A percentile compares a stretch with the other conserved stretches of the same genome.
Evolutionary conservation across 2,797 vertebrate genomes (phyloP).

Genomic region (Hydrophis major): DNA sequence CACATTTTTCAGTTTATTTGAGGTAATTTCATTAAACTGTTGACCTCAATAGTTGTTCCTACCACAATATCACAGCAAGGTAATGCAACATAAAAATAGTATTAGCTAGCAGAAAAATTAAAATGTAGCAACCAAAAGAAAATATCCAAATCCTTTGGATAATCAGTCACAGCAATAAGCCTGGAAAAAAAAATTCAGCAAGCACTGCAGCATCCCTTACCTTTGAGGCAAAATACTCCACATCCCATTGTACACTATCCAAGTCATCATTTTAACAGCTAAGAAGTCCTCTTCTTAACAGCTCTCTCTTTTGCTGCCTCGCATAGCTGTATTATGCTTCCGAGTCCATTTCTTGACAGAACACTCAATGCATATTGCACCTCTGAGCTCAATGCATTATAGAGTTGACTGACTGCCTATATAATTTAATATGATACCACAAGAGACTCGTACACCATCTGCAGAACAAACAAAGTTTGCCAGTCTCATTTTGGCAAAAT

Average conservation of each 20-base stretch:
- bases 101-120: constrained; percentile 4
- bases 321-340: constrained; percentile 52
- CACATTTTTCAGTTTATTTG: constrained; percentile 7
- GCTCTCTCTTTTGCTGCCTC: constrained; percentile 45
- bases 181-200: background rate
- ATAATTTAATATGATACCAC: constrained; percentile 87
- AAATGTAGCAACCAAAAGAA: constrained; percentile 29
- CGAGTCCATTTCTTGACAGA: constrained; percentile 55
- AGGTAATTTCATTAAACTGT: background rate
- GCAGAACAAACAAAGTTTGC: constrained; percentile 79
- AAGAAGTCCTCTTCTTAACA: constrained; percentile 40
- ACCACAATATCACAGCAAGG: background rate
- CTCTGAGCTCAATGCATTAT: constrained; percentile 63
- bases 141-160: constrained; percentile 15
- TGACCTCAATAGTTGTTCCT: background rate
- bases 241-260: constrained; percentile 80
- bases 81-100: constrained; percentile 7
- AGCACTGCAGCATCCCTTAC: constrained; percentile 67
- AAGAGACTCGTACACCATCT: constrained; percentile 74
- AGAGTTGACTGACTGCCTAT: constrained; percentile 72
- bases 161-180: constrained; percentile 24
- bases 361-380: constrained; percentile 63
- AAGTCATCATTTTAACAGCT: constrained; percentile 71
- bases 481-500: constrained; percentile 63
- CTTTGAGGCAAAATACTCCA: constrained; percentile 86